Evolutionary conservation across 35 echinoderm and acorn worm genomes (phyloP).

Genomic region (Heliocidaris erythrogramma): DNA sequence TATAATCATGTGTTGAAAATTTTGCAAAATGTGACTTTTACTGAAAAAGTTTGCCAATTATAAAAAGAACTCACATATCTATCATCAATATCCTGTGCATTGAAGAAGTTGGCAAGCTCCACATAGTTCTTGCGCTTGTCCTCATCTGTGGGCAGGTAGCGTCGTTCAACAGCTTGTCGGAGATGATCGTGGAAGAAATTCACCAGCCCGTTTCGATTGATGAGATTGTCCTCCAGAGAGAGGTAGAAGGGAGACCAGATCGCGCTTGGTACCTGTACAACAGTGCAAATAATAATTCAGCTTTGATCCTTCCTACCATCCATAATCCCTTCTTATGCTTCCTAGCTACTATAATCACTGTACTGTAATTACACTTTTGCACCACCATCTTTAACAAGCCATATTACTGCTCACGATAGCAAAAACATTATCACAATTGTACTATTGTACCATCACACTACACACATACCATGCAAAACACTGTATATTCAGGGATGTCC

Average conservation of each 20-base stretch:
- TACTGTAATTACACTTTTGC: background rate
- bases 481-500: too few relatives aligned
- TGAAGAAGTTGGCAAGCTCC: slow-evolving; percentile 77
- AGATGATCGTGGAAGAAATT: slow-evolving; percentile 98
- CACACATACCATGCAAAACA: too few relatives aligned
- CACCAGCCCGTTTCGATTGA: slow-evolving; percentile 89
- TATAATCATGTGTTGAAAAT: too few relatives aligned
- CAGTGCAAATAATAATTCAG: too few relatives aligned
- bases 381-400: background rate
- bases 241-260: slow-evolving; percentile 93
- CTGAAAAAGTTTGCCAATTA: background rate
- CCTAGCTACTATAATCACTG: background rate
- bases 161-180: slow-evolving; percentile 82
- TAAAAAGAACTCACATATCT: slow-evolving; percentile 73
- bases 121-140: slow-evolving; percentile 65
- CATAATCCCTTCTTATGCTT: background rate
- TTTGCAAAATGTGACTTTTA: too few relatives aligned
- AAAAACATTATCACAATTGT: too few relatives aligned
- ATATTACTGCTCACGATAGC: background rate
- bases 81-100: slow-evolving; percentile 76
- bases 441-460: too few relatives aligned
- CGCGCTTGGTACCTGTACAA: slow-evolving; percentile 57
- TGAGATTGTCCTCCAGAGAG: slow-evolving; percentile 88
- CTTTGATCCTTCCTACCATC: background rate
- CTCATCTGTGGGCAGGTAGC: slow-evolving; percentile 75